Conservation (phyloP, 2,113 vertebrate genomes). For the Tragelaphus strepsiceros region DNA sequence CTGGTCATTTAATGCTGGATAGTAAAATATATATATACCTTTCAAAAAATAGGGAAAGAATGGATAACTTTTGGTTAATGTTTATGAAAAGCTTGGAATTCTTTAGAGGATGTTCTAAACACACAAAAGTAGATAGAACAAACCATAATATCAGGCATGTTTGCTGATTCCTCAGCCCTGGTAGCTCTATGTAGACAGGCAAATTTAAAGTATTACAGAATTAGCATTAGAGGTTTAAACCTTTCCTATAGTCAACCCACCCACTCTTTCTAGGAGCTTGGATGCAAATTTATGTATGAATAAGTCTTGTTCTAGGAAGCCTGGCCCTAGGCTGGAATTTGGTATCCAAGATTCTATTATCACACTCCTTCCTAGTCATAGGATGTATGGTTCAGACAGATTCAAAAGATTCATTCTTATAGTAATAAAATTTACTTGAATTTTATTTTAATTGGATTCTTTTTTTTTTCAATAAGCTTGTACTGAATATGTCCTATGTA, state of each 20-base stretch:
- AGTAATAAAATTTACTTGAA: conserved; percentile 18
- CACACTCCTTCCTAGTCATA: background rate
- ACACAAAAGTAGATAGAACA: background rate
- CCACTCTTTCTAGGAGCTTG: background rate
- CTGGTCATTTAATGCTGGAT: background rate
- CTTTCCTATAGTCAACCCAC: background rate
- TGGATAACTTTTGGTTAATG: background rate
- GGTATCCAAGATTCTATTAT: background rate
- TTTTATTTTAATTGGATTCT: background rate
- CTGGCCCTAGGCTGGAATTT: background rate
- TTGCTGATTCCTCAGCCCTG: background rate
- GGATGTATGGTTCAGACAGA: background rate
- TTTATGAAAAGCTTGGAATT: conserved; percentile 35
- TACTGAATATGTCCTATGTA: background rate
- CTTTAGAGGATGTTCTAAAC: conserved; percentile 29
- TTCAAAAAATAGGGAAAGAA: conserved; percentile 9
- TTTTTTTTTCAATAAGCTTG: background rate
- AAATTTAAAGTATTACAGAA: conserved; percentile 17
- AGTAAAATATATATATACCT: background rate
- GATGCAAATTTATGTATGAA: background rate
- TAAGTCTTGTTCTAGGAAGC: background rate
- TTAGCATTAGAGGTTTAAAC: background rate
- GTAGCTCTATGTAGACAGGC: background rate
- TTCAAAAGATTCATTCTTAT: conserved; percentile 18
- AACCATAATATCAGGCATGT: background rate